These are phyloP conservation scores for Tyto alba DNA, from an alignment of 2,113 vertebrate species.

Conservation along the genomic window DNA sequence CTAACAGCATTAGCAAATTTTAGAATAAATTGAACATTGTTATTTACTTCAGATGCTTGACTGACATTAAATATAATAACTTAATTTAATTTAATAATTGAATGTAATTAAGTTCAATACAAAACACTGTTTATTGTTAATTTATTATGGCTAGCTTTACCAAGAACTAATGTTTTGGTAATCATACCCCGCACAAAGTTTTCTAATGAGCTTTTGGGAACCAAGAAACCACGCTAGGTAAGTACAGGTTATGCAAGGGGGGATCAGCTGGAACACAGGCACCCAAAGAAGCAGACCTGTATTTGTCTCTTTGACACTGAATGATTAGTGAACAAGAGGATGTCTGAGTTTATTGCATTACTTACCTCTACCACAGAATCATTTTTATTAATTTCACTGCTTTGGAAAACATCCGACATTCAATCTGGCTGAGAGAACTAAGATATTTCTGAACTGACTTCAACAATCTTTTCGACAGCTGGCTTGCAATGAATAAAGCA, in stretches of 20 bases:
- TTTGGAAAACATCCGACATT: constrained; percentile 23
- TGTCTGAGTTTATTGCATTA: not conserved
- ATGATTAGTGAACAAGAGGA: not conserved
- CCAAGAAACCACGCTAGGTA: not conserved
- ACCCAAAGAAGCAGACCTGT: not conserved
- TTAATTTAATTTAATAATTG: not conserved
- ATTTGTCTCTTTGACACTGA: not conserved
- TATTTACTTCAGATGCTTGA: not conserved
- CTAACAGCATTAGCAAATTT: not conserved
- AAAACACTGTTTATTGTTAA: not conserved
- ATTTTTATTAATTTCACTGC: constrained; percentile 27
- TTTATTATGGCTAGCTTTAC: not conserved
- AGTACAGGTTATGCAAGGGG: accelerated
- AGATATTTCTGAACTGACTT: constrained; percentile 26
- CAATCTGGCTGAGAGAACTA: not conserved
- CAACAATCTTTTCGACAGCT: constrained; percentile 21
- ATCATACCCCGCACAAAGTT: not conserved
- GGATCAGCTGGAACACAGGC: not conserved
- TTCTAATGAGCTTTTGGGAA: not conserved
- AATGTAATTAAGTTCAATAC: not conserved
- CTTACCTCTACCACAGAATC: not conserved
- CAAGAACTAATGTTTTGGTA: accelerated
- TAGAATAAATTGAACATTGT: not conserved
- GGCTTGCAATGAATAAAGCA: constrained; percentile 15
- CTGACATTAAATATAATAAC: not conserved